Evolutionary conservation across 2,113 vertebrate genomes (phyloP).

Genomic region (Siphamia tubifer): DNA sequence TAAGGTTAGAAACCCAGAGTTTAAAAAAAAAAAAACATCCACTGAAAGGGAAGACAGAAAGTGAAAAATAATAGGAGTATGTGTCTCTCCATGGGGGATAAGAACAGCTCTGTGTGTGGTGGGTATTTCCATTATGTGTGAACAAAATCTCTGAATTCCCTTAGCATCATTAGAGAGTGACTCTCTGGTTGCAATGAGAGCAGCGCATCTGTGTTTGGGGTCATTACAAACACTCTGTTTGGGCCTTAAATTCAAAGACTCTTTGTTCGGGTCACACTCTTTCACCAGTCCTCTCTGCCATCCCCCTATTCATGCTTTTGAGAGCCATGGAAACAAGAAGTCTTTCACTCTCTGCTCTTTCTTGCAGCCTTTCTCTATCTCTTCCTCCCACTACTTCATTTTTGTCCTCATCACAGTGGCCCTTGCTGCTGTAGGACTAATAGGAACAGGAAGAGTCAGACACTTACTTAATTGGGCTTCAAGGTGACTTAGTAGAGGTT

Average conservation of each 20-base stretch:
- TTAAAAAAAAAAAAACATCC: neutral
- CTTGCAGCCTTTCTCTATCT: conserved; percentile 43
- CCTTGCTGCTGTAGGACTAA: conserved; percentile 40
- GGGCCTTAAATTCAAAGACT: conserved; percentile 65
- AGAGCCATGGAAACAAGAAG: conserved; percentile 72
- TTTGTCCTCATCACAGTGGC: conserved; percentile 26
- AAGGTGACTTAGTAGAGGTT: conserved; percentile 66
- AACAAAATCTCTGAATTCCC: conserved; percentile 56
- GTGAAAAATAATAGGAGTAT: conserved; percentile 40
- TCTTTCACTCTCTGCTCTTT: conserved; percentile 59
- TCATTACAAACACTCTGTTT: conserved; percentile 69
- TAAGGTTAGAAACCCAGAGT: conserved; percentile 29
- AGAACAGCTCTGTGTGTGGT: conserved; percentile 52
- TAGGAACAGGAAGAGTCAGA: conserved; percentile 60
- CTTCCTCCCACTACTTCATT: conserved; percentile 35
- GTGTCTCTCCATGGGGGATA: conserved; percentile 30
- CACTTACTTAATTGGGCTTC: conserved; percentile 74
- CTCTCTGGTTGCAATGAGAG: conserved; percentile 44
- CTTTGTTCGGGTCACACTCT: conserved; percentile 73
- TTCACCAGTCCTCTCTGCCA: conserved; percentile 59
- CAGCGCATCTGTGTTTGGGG: conserved; percentile 65
- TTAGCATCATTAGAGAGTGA: conserved; percentile 55
- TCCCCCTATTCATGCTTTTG: conserved; percentile 67
- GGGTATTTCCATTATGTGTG: conserved; percentile 54
- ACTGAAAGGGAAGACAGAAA: conserved; percentile 25